A percentile compares a stretch with the other conserved stretches of the same genome.
phyloP scores from a whole-genome alignment of 1,140 invertebrate species.

The Procambarus clarkii region DNA sequence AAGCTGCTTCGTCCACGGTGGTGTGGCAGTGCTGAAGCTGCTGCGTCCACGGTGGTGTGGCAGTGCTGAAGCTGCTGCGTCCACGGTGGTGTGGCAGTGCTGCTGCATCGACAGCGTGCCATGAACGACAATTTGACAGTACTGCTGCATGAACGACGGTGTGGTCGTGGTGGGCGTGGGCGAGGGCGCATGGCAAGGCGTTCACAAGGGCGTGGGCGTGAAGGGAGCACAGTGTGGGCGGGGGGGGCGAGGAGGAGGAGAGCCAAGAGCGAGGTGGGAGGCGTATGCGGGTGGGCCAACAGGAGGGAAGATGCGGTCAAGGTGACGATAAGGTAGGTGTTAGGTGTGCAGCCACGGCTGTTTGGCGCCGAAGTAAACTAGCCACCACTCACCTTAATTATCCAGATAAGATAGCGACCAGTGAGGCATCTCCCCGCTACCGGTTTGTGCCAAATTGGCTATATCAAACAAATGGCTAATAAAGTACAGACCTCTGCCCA shows the following conservation, averaged over 20 bases:
- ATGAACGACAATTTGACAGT: too few species aligned
- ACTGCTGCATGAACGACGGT: too few species aligned
- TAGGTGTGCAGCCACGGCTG: conserved; percentile 20
- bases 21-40: not conserved
- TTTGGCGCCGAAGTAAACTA: conserved; percentile 40
- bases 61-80: not conserved
- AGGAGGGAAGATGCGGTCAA: not conserved
- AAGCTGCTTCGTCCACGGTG: not conserved
- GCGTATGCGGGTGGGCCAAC: not conserved
- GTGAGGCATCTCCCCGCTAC: conserved; percentile 30
- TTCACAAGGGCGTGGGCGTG: too few species aligned
- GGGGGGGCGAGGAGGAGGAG: too few species aligned
- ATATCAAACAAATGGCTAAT: conserved; percentile 58
- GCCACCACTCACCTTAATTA: conserved; percentile 55
- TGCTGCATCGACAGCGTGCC: too few species aligned
- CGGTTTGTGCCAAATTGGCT: conserved; percentile 55
- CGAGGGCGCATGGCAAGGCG: too few species aligned
- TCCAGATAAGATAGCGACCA: conserved; percentile 48
- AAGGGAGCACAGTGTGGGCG: too few species aligned
- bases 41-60: not conserved
- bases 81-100: too few species aligned
- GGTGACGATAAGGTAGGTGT: conserved; percentile 35
- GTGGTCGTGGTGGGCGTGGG: too few species aligned
- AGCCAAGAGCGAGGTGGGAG: too few species aligned
- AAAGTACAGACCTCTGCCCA: not conserved